A percentile compares a stretch with the other conserved stretches of the same genome.
These are phyloP conservation scores for Solea senegalensis DNA, from an alignment of 2,113 vertebrate genomes.

Conservation along the genomic window DNA sequence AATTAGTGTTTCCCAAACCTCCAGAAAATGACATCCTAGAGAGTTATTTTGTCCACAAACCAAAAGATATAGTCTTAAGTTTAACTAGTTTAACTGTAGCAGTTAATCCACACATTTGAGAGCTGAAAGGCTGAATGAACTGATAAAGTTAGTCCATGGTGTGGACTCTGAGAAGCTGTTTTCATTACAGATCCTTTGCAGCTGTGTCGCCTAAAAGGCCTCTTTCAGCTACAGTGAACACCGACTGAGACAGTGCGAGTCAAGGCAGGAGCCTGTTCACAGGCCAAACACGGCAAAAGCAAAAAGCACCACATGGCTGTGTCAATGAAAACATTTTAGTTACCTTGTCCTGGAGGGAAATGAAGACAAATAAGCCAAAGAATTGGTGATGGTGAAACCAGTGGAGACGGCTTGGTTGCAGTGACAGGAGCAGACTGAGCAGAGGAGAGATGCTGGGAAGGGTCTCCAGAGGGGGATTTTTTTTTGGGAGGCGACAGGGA, in stretches of 20 bases:
- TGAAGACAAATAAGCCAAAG: neutral
- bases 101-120: too few species aligned
- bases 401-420: neutral
- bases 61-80: too few species aligned
- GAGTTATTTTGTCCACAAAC: too few species aligned
- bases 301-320: neutral
- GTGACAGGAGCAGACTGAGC: conserved; percentile 3
- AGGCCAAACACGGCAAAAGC: conserved; percentile 1
- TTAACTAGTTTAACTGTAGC: too few species aligned
- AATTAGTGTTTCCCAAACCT: too few species aligned
- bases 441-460: conserved; percentile 24
- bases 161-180: conserved; percentile 10
- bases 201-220: neutral
- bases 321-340: conserved; percentile 24
- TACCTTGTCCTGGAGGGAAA: conserved; percentile 47
- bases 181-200: conserved; percentile 5
- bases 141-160: conserved; percentile 27
- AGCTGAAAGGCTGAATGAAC: neutral
- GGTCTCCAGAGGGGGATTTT: conserved; percentile 27
- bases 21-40: too few species aligned
- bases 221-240: conserved; percentile 14
- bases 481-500: conserved; percentile 33
- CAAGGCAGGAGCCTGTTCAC: neutral
- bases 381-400: neutral
- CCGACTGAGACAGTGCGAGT: neutral